Percentiles rank a stretch among this genome's conserved stretches.
Evolutionary conservation across 1,140 invertebrate genomes (phyloP).

Genomic region (Augochlora pura): DNA sequence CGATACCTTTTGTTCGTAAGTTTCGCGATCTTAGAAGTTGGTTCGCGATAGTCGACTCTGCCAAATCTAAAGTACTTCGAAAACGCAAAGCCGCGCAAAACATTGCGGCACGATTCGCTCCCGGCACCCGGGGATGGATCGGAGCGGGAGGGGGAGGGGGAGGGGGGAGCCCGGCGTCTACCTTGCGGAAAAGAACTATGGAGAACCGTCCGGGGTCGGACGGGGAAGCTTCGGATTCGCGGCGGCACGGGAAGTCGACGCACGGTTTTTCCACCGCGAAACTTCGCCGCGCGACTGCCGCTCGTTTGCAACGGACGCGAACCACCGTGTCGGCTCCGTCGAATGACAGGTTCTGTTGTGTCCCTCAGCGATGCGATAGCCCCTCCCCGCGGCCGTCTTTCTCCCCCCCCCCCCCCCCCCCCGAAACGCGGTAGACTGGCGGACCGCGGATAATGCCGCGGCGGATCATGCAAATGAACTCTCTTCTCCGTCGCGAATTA

Average conservation of each 20-base stretch:
- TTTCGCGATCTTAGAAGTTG: conserved; percentile 37
- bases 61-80: conserved; percentile 52
- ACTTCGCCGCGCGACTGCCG: conserved; percentile 20
- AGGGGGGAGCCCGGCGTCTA: conserved; percentile 8
- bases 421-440: too few species aligned
- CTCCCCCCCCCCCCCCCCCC: too few species aligned
- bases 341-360: conserved; percentile 37
- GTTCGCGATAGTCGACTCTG: conserved; percentile 8
- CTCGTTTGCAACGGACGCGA: conserved; percentile 31
- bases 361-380: background rate
- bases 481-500: too few species aligned
- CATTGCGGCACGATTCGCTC: conserved; percentile 39
- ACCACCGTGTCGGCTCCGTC: background rate
- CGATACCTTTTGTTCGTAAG: conserved; percentile 50
- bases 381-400: background rate
- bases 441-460: too few species aligned
- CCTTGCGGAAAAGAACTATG: conserved; percentile 35
- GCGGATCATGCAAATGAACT: too few species aligned
- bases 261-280: conserved; percentile 34
- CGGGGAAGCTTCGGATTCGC: conserved; percentile 31
- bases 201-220: conserved; percentile 20
- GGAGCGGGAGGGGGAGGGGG: too few species aligned
- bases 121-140: too few species aligned
- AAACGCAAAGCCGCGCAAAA: conserved; percentile 48
- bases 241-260: conserved; percentile 37